These are phyloP conservation scores for Ichneumoninae sp. DNA, from an alignment of 2,888 invertebrate species.

Conservation along the genomic window DNA sequence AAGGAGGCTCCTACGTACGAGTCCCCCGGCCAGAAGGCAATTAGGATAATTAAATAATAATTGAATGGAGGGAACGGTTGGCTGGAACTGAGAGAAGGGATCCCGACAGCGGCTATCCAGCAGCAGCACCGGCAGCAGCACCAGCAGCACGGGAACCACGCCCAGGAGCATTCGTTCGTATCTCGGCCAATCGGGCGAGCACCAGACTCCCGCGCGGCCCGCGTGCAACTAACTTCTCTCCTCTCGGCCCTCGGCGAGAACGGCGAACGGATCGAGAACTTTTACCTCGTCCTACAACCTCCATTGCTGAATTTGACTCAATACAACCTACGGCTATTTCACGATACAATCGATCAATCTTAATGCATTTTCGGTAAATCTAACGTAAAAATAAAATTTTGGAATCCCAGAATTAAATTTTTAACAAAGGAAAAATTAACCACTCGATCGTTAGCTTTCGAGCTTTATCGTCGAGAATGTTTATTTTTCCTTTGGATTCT, in stretches of 20 bases:
- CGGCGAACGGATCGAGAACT: conserved; percentile 58
- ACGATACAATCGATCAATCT: conserved; percentile 11
- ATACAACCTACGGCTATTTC: background rate
- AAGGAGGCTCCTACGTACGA: conserved; percentile 68
- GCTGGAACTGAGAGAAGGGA: conserved; percentile 72
- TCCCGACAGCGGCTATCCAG: conserved; percentile 49
- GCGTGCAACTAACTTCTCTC: conserved; percentile 66
- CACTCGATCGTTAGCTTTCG: background rate
- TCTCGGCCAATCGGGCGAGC: conserved; percentile 76
- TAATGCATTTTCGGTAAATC: conserved; percentile 7
- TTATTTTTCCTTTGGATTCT: background rate
- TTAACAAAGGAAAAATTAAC: background rate
- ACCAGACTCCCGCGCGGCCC: conserved; percentile 68
- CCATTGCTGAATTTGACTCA: conserved; percentile 45
- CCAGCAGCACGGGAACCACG: conserved; percentile 74
- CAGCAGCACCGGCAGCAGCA: conserved; percentile 37
- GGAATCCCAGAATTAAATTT: background rate
- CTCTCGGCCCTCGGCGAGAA: conserved; percentile 51
- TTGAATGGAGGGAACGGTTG: conserved; percentile 80
- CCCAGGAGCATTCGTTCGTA: conserved; percentile 75
- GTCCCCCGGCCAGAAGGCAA: conserved; percentile 73
- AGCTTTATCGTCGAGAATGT: background rate
- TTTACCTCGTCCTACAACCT: conserved; percentile 30
- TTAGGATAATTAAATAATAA: conserved; percentile 83
- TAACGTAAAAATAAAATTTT: background rate